phyloP scores from a whole-genome alignment of 2,888 invertebrate species.

The Meteorus cinctellus region DNA sequence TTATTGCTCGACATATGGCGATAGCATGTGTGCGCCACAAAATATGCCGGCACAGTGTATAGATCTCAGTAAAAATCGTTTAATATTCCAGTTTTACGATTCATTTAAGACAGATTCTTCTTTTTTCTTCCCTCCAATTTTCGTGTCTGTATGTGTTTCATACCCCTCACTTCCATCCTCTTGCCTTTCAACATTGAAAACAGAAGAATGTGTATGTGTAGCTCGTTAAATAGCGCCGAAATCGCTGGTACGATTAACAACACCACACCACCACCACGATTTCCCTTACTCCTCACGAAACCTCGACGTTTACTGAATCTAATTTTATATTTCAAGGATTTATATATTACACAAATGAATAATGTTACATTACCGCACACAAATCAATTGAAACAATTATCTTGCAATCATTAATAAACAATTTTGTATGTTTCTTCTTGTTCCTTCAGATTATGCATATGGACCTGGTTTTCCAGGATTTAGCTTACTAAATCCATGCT shows the following conservation, averaged over 20 bases:
- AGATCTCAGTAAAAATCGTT: conserved; percentile 39
- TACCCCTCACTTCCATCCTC: neutral
- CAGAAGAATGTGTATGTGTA: neutral
- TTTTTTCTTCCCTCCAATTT: conserved; percentile 11
- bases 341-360: neutral
- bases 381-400: neutral
- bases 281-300: neutral
- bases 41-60: conserved; percentile 40
- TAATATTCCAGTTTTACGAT: conserved; percentile 32
- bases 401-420: neutral
- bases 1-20: conserved; percentile 71
- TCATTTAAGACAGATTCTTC: conserved; percentile 24
- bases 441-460: conserved; percentile 82
- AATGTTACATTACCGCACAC: too few species aligned
- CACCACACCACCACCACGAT: neutral
- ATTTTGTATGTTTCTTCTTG: neutral
- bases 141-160: conserved; percentile 2
- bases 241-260: conserved; percentile 32
- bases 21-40: conserved; percentile 67
- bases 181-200: neutral
- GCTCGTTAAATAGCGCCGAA: conserved; percentile 33
- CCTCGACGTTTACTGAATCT: neutral
- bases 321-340: neutral
- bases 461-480: conserved; percentile 78
- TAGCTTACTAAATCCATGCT: conserved; percentile 85